Evolutionary conservation across 2,797 vertebrate genomes (phyloP), one percentile per base, ranked within the genome.

Genomic region (Chelonia mydas): DNA sequence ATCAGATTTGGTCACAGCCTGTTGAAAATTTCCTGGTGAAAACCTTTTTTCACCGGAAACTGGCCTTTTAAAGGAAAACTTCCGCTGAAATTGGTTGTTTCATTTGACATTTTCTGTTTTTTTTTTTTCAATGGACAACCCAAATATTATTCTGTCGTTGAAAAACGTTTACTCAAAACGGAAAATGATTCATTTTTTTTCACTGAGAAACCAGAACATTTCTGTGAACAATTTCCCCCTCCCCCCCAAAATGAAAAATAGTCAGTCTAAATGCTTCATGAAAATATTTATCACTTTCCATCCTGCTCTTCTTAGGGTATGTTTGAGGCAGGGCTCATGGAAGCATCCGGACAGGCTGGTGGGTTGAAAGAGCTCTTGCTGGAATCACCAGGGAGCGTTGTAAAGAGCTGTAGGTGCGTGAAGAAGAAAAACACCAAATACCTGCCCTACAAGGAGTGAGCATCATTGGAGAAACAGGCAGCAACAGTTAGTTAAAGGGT

Each of bases 401-500:
- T 41, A 57, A 19, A 1, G 3, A 74, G 3, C 86, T 90, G 77
- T 8, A 78, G 50, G 57, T 78, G 55, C 4, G 31, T 27, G 74
- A 81, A 1, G 0, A 72, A 68, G 59, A 61, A 61, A 61, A 49
- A 50, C 27, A 59, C 74, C 49, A 86, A 90, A 91, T 0, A 0
- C 59, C 47, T 81, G 8, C 27, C 81, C 59, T 90, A 61, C 93
- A 92, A 95, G 74, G 2, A 76, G 47, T 3, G 5, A 47, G 79
- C 95, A 96, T 86, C 87, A 89, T 86, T 81, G 68, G 84, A 92
- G 84, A 93, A 90, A 7, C 2, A 2, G 78, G 77, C 91, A 90
- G 81, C 47, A 79, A 77, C 78, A 65, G 95, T 53, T 59, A 79
- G 94, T 97, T 96, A 95, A 96, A 96, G 92, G 37, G 28, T 91